Evolutionary conservation across 1,140 invertebrate genomes (phyloP).

Genomic region (Solenopsis invicta): DNA sequence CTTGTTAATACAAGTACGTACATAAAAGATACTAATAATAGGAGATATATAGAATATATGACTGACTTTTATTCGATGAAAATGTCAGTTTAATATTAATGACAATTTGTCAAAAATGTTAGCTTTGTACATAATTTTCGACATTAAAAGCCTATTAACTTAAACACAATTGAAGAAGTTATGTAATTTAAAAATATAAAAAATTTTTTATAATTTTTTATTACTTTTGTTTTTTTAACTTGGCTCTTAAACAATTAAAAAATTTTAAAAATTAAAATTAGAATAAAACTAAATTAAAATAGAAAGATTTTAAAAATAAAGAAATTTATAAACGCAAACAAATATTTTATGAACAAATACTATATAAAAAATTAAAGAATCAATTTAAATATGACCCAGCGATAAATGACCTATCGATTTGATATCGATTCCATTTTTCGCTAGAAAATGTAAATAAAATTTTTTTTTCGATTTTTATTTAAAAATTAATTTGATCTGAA

Average conservation of each 20-base stretch:
- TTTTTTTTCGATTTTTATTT: not conserved
- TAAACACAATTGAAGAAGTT: not conserved
- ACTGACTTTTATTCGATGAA: not conserved
- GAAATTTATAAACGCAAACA: constrained; percentile 18
- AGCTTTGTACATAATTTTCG: not conserved
- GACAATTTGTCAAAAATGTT: not conserved
- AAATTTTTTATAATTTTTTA: constrained; percentile 13
- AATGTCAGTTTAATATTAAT: not conserved
- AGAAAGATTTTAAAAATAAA: not conserved
- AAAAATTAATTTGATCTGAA: not conserved
- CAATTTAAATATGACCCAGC: not conserved
- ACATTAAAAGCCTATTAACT: not conserved
- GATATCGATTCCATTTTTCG: too few species aligned
- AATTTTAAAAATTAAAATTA: not conserved
- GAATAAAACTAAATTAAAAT: not conserved
- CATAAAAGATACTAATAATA: not conserved
- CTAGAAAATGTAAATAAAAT: not conserved
- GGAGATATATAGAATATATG: constrained; percentile 19
- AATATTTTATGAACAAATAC: not conserved
- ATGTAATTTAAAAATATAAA: not conserved
- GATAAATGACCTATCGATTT: too few species aligned
- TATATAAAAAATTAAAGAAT: not conserved
- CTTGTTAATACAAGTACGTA: constrained; percentile 18
- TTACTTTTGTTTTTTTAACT: not conserved
- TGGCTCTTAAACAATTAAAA: not conserved